Percentiles rank a stretch among this genome's conserved stretches.
Evolutionary conservation across 2,888 invertebrate genomes (phyloP).

Genomic region (Hesperia comma): DNA sequence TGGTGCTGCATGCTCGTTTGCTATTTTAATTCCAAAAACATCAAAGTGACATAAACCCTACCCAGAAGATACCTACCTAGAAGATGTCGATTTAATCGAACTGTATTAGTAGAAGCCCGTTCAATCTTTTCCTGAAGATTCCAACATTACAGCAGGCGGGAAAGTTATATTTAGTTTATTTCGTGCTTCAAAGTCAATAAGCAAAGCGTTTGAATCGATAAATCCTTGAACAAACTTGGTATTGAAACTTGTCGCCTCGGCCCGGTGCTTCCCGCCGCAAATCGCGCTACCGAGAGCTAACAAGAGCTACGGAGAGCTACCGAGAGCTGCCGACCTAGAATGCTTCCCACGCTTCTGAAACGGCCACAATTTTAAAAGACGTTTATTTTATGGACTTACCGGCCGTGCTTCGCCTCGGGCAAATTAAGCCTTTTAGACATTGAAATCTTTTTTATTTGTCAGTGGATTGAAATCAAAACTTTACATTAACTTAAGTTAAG

Average conservation of each 20-base stretch:
- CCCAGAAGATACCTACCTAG: too few relatives aligned
- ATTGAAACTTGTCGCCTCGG: background rate
- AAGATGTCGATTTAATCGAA: too few relatives aligned
- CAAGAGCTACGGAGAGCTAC: too few relatives aligned
- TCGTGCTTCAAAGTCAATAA: background rate
- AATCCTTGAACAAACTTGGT: conserved; percentile 6
- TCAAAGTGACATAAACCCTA: too few relatives aligned
- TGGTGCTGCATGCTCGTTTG: too few relatives aligned
- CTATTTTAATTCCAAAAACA: too few relatives aligned
- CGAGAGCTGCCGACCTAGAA: background rate
- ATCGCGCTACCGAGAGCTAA: background rate
- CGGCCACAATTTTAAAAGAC: background rate
- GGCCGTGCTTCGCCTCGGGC: too few relatives aligned
- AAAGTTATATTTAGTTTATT: background rate
- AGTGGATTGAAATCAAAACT: too few relatives aligned
- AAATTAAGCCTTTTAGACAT: too few relatives aligned
- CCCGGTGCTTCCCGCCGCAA: background rate
- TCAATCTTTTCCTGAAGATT: background rate
- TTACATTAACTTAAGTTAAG: too few relatives aligned
- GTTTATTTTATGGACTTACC: background rate
- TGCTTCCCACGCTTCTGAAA: background rate
- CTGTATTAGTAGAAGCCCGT: too few relatives aligned
- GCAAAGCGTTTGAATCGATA: conserved; percentile 4
- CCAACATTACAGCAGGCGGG: background rate
- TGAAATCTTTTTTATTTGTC: too few relatives aligned